Evolutionary conservation across 2,113 vertebrate genomes (phyloP), one percentile per base, ranked within the genome.

Genomic region (Rhombomys opimus): DNA sequence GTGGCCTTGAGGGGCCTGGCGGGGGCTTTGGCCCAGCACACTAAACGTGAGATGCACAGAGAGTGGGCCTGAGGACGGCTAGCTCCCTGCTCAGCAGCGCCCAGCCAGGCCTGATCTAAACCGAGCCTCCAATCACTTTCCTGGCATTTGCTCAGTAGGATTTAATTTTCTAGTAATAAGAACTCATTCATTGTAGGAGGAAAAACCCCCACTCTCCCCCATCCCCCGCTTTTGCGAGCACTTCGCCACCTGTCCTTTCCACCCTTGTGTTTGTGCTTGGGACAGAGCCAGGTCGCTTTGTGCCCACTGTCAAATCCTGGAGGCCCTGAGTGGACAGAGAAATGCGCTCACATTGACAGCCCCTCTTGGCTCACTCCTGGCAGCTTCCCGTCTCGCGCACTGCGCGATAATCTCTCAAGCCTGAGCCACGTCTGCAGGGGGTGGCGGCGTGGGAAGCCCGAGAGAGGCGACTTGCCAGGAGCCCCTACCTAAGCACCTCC

Each of bases 151-250:
- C 27, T 91, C 91, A 94, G 73, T 67, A 30, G 84, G 93, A 95
- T 97, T 97, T 98, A 97, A 97, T 90, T 95, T 97, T 89, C 90
- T 96, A 78, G 78, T 91, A 97, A 97, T 93, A 97, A 96, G 96
- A 96, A 15, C 91, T 97, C 90, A 54, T 52, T 70, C 89, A 89
- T 32, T 89, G 96, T 96, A 80, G 96, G 18, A 14, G 67, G 52
- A 38, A 11, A 97, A 67, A 9, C 85, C 61, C 27, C 68, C 22
- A 25, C 22, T 76, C 22, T 2, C 76, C 27, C 91, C 91, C 76
- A 15, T 50, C 63, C 2, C 57, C 14, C 86, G 27, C 14, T 85
- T 97, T 90, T 95, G 30, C 87, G 92, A 96, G 65, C 61, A n/a
- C 68, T 95, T 97, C 9, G 12, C 91, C 1, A 98, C 86, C 96